phyloP scores from a whole-genome alignment of 2,113 vertebrate genomes.

The Thamnophis sirtalis region DNA sequence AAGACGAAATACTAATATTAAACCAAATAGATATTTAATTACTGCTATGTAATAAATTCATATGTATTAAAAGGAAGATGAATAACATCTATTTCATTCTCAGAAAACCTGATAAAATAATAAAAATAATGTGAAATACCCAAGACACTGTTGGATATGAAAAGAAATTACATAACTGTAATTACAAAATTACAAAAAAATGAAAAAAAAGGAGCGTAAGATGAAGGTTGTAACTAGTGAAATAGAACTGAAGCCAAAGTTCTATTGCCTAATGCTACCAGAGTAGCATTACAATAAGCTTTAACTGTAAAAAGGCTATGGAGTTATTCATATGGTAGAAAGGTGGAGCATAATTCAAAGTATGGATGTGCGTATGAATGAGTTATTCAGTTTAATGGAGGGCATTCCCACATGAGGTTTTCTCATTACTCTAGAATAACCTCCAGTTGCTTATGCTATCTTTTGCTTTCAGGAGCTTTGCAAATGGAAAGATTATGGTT shows the following conservation, averaged over 20 bases:
- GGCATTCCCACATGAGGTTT: neutral
- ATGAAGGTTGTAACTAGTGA: neutral
- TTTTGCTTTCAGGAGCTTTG: neutral
- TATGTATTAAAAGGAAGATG: neutral
- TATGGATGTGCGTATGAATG: neutral
- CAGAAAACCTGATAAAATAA: neutral
- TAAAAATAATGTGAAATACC: neutral
- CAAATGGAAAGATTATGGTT: neutral
- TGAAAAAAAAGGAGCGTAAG: neutral
- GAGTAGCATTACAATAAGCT: neutral
- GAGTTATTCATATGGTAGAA: neutral
- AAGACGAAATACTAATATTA: neutral
- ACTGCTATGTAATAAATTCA: neutral
- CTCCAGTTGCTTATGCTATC: neutral
- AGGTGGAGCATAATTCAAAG: neutral
- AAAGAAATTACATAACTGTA: neutral
- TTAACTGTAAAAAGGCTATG: neutral
- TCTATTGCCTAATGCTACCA: neutral
- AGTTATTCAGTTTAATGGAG: neutral
- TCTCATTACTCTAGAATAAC: neutral
- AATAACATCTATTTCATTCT: neutral
- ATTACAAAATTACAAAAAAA: neutral
- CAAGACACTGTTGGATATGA: neutral
- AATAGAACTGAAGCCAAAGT: neutral
- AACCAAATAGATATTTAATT: neutral